Conservation (phyloP, 2,113 vertebrate genomes). For the Cephalopholis sonnerati region DNA sequence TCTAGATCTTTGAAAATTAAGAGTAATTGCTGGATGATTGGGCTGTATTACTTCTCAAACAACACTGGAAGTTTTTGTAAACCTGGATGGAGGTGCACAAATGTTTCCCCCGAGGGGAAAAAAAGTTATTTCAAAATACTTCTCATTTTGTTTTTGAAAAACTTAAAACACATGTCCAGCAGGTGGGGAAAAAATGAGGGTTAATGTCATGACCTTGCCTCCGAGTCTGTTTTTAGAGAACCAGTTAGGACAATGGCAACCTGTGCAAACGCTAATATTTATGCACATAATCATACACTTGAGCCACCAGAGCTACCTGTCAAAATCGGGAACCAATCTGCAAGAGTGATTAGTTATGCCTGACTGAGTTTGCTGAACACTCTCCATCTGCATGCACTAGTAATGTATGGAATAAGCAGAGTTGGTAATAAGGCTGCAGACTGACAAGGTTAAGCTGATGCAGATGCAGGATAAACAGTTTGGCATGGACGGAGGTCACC, state of each 20-base stretch:
- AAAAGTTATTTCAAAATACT: constrained; percentile 29
- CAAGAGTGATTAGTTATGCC: constrained; percentile 86
- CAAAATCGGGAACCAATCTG: constrained; percentile 79
- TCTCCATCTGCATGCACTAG: constrained; percentile 81
- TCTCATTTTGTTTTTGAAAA: constrained; percentile 44
- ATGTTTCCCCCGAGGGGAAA: not conserved
- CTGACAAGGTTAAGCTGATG: constrained; percentile 83
- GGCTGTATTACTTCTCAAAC: not conserved
- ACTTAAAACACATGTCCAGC: constrained; percentile 65
- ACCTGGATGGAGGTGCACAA: not conserved
- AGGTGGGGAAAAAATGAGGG: constrained; percentile 42
- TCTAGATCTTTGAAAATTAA: constrained; percentile 18
- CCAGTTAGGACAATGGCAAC: constrained; percentile 70
- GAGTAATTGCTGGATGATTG: constrained; percentile 26
- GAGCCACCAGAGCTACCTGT: constrained; percentile 77
- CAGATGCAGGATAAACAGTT: constrained; percentile 74
- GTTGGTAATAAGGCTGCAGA: constrained; percentile 67
- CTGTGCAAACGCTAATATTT: constrained; percentile 76
- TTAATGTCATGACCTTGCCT: constrained; percentile 70
- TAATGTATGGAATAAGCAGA: constrained; percentile 80
- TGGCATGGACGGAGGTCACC: constrained; percentile 68
- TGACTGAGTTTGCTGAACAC: constrained; percentile 82
- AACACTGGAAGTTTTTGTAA: constrained; percentile 26
- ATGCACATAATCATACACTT: constrained; percentile 83
- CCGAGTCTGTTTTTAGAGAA: constrained; percentile 48